Evolutionary conservation across 2,888 invertebrate species (phyloP), one percentile per base, ranked within the genome.

Genomic region (Drosophila paramelanica): DNA sequence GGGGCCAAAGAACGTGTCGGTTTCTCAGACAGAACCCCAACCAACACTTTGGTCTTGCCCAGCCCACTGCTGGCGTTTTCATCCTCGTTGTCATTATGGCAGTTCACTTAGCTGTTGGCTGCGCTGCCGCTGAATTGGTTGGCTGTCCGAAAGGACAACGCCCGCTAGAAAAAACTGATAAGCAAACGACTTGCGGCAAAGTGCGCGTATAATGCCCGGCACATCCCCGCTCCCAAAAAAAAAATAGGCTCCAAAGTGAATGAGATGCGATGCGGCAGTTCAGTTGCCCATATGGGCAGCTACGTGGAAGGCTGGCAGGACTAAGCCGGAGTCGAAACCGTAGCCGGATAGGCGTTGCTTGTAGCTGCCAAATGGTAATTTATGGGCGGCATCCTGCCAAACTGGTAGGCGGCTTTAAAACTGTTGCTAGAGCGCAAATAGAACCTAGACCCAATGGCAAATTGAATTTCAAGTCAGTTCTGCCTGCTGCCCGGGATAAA

Each of bases 181-280:
- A 90, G 89, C 80, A 82, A 90, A 90, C 87, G 90, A 89, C 90
- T 82, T 87, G 82, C 85, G 89, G 86, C 87, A 79, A 86, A 83
- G 77, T 77, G 75, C 79, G 82, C 71, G 58, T 71, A 62, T 81
- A 85, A 79, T 81, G 77, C 67, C 59, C 67, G 45, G 56, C 71
- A 65, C 70, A 61, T 67, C 52, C 61, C 59, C 43, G 14, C 17
- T 17, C 8, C 14, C 17, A 3, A 6, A 14, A 14, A 52, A 45
- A 47, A 31, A 39, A 27, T 23, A 43, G 36, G 45, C 67, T 43
- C 56, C 36, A 42, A 60, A 61, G 72, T 60, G 59, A 36, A 46
- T 43, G 52, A 17, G 41, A 59, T 59, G 68, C 39, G 41, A 49
- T 72, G 66, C 56, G 58, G 67, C 67, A 58, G 67, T 61, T 43